Percentiles rank a stretch among this genome's conserved stretches.
Evolutionary conservation across 2,888 invertebrate species (phyloP).

Genomic region (Agrotis segetum): DNA sequence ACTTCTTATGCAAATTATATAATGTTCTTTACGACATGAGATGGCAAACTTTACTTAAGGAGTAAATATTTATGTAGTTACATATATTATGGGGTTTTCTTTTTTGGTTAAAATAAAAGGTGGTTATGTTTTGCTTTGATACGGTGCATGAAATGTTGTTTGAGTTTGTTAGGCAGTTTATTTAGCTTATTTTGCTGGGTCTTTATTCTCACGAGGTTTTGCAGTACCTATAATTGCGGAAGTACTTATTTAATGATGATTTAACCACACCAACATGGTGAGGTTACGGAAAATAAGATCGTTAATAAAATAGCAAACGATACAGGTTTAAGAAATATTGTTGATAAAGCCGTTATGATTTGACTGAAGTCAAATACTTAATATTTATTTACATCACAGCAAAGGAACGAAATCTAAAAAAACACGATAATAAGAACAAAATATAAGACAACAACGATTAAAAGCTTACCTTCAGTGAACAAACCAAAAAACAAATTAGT

Average conservation of each 20-base stretch:
- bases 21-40: conserved; percentile 89
- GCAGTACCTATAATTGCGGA: too few species aligned
- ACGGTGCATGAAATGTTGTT: conserved; percentile 25
- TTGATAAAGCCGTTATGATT: background rate
- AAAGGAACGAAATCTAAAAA: background rate
- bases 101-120: conserved; percentile 60
- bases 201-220: background rate
- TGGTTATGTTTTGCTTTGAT: conserved; percentile 36
- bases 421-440: background rate
- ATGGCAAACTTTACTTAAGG: conserved; percentile 88
- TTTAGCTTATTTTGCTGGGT: background rate
- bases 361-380: background rate
- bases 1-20: conserved; percentile 90
- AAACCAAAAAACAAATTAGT: conserved; percentile 1
- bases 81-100: conserved; percentile 68
- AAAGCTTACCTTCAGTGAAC: background rate
- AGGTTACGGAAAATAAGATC: too few species aligned
- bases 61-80: conserved; percentile 85
- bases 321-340: too few species aligned
- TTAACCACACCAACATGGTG: too few species aligned
- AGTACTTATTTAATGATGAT: too few species aligned
- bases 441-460: background rate
- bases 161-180: conserved; percentile 16
- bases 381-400: background rate
- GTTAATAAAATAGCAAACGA: too few species aligned